Evolutionary conservation across 1,140 invertebrate genomes (phyloP).

Genomic region (Daktulosphaira vitifoliae): DNA sequence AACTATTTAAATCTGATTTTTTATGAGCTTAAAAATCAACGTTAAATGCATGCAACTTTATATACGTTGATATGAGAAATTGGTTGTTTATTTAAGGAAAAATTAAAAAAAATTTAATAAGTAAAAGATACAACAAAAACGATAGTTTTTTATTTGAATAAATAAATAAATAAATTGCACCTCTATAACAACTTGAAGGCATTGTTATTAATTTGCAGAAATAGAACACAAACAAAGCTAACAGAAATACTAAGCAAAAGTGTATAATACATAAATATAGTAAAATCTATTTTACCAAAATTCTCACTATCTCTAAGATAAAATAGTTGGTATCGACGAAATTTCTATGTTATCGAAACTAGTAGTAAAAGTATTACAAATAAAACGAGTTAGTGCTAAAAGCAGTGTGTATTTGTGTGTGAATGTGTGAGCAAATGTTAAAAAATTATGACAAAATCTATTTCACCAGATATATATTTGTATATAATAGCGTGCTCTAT

Average conservation of each 20-base stretch:
- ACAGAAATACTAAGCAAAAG: constrained; percentile 17
- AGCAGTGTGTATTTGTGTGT: constrained; percentile 11
- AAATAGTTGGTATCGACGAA: background rate
- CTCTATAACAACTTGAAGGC: no score
- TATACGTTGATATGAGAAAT: no score
- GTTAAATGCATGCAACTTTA: no score
- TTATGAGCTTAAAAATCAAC: no score
- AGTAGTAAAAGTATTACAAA: background rate
- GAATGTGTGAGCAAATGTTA: background rate
- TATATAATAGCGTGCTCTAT: constrained; percentile 31
- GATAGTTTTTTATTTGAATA: no score
- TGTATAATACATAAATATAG: constrained; percentile 9
- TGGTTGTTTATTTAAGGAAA: no score
- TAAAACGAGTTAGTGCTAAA: constrained; percentile 22
- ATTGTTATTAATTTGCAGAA: no score
- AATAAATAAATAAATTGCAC: no score
- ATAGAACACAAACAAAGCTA: constrained; percentile 26
- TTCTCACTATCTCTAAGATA: constrained; percentile 26
- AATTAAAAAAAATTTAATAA: no score
- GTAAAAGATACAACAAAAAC: no score
- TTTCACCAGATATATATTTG: constrained; percentile 28
- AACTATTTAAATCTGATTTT: no score
- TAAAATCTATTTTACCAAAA: constrained; percentile 7
- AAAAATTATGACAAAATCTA: constrained; percentile 7
- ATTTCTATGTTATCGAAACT: constrained; percentile 19